Conservation (phyloP, 2,888 invertebrate genomes). For the Rotaria socialis region DNA sequence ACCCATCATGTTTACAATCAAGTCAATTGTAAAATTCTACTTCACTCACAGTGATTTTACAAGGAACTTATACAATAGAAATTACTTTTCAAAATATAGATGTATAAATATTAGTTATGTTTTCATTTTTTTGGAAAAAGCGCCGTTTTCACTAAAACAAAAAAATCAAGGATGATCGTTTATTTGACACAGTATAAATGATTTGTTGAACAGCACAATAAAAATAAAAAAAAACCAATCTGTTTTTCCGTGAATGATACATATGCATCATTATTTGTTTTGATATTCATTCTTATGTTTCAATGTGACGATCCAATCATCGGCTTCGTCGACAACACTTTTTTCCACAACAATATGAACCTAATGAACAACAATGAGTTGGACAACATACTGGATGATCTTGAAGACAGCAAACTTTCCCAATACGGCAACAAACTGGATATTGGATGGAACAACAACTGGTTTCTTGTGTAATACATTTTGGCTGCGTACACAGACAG, state of each 20-base stretch:
- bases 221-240: too few species aligned
- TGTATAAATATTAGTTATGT: too few species aligned
- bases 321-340: background rate
- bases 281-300: background rate
- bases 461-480: background rate
- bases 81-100: too few species aligned
- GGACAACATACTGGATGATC: background rate
- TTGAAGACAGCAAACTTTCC: background rate
- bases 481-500: background rate
- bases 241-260: background rate
- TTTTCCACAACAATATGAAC: constrained; percentile 10
- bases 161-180: too few species aligned
- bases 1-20: too few species aligned
- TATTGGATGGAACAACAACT: background rate
- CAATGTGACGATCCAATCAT: background rate
- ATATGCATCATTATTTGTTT: background rate
- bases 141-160: too few species aligned
- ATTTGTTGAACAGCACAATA: too few species aligned
- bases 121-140: too few species aligned
- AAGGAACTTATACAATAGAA: too few species aligned
- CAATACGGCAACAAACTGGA: background rate
- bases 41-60: too few species aligned
- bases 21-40: too few species aligned
- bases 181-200: too few species aligned
- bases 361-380: background rate